Conservation (phyloP, 2,888 invertebrate species). For the Morpho deidamia region DNA sequence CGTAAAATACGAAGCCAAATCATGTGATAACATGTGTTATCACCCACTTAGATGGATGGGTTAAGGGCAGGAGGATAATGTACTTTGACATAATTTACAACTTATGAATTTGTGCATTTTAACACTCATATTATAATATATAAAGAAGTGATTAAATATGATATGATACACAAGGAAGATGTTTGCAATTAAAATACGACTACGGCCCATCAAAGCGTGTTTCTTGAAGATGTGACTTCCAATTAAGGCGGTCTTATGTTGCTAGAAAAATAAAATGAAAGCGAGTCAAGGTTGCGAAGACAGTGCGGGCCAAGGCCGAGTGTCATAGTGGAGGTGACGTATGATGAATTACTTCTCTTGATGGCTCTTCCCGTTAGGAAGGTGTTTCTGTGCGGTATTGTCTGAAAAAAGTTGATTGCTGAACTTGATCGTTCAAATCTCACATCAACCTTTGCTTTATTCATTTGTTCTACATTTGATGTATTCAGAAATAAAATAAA, state of each 20-base stretch:
- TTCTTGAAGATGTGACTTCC: conserved; percentile 14
- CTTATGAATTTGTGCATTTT: too few relatives aligned
- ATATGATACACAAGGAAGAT: neutral
- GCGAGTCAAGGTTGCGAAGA: conserved; percentile 19
- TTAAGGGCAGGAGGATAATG: too few relatives aligned
- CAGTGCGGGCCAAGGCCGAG: conserved; percentile 17
- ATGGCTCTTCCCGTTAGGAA: conserved; percentile 15
- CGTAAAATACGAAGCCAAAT: too few relatives aligned
- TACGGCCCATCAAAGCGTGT: conserved; percentile 6
- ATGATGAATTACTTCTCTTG: conserved; percentile 26
- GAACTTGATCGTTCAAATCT: too few relatives aligned
- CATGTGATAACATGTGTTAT: too few relatives aligned
- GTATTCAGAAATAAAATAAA: too few relatives aligned
- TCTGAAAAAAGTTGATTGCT: too few relatives aligned
- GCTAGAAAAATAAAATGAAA: conserved; percentile 16
- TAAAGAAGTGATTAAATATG: neutral
- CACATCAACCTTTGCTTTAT: too few relatives aligned
- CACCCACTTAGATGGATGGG: too few relatives aligned
- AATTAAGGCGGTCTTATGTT: conserved; percentile 20
- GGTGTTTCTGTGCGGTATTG: conserved; percentile 1
- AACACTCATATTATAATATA: too few relatives aligned
- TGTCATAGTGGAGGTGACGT: conserved; percentile 17
- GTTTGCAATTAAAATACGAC: conserved; percentile 5
- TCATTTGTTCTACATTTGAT: too few relatives aligned
- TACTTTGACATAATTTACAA: too few relatives aligned